Evolutionary conservation across 2,888 invertebrate species (phyloP), one percentile per base, ranked within the genome.

Genomic region (Lasioglossum lativentre): DNA sequence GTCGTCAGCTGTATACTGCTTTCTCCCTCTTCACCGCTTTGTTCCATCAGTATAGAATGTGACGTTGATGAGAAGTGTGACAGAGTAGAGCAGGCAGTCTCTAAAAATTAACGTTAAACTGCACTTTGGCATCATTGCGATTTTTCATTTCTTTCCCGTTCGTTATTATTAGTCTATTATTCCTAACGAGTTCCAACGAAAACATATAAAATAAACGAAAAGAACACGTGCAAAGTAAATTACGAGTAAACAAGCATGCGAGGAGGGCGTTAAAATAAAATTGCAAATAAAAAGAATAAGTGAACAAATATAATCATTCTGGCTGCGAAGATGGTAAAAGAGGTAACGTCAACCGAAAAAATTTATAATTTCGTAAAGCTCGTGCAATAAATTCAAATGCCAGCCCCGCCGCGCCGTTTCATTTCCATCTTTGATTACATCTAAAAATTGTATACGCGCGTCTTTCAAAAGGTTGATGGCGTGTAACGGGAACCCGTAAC

Each of bases 361-460:
- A 34, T 34, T 34, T 34, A 34, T 3, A 34, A 34, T 34, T 34
- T 34, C 34, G 27, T 47, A 82, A 42, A 34, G n/a, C 3, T 5
- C 12, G 0, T 38, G n/a, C 8, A n/a, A 19, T 59, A 70, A 34
- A 52, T 45, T n/a, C 19, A n/a, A 40, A 4, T n/a, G 27, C n/a
- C 16, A 2, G 4, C n/a, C 27, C n/a, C n/a, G n/a, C n/a, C n/a
- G n/a, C n/a, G 10, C 2, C 30, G 19, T 78, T 78, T 47, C 70
- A 71, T 74, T 70, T 71, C 23, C 73, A 56, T 66, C 23, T 52
- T 70, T 83, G 74, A 78, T 84, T 84, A 52, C 42, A 27, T 23
- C 2, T 83, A 52, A 84, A 84, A 71, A n/a, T 74, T 83, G 42
- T 27, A 84, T 45, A 52, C 23, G 23, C 6, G 16, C 8, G 16